These are phyloP conservation scores for Mobula birostris DNA, from an alignment of 2,113 vertebrate genomes.

Conservation along the genomic window DNA sequence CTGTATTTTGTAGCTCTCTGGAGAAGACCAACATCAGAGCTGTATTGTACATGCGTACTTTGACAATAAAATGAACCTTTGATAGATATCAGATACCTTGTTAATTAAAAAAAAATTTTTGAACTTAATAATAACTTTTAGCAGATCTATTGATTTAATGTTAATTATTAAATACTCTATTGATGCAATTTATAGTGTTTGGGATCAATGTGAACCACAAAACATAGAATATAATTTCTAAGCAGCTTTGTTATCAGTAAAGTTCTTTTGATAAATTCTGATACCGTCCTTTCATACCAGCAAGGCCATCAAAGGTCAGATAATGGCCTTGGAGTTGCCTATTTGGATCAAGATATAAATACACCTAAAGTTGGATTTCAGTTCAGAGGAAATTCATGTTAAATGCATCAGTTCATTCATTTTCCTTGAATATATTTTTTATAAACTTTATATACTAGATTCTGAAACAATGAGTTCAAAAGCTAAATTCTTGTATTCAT, in stretches of 20 bases:
- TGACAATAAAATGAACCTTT: too few relatives aligned
- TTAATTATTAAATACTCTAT: not conserved
- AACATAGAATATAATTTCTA: not conserved
- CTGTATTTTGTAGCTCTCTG: too few relatives aligned
- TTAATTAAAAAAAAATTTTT: not conserved
- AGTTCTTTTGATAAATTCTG: not conserved
- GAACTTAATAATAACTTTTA: not conserved
- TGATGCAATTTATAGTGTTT: not conserved
- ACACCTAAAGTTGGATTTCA: not conserved
- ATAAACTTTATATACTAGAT: not conserved
- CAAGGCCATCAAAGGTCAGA: constrained; percentile 53
- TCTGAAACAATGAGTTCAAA: not conserved
- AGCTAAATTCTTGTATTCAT: not conserved
- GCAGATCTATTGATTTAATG: not conserved
- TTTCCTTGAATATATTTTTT: not conserved
- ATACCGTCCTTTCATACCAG: constrained; percentile 42
- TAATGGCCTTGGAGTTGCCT: constrained; percentile 39
- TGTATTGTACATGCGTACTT: too few relatives aligned
- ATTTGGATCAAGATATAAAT: constrained; percentile 17
- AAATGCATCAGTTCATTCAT: not conserved
- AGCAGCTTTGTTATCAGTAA: not conserved
- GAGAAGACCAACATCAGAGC: too few relatives aligned
- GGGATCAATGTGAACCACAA: not conserved
- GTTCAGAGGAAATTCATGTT: not conserved
- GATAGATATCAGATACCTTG: not conserved